Base-by-base conservation (phyloP, 2,797 vertebrate genomes). In the Eulemur rubriventer region DNA sequence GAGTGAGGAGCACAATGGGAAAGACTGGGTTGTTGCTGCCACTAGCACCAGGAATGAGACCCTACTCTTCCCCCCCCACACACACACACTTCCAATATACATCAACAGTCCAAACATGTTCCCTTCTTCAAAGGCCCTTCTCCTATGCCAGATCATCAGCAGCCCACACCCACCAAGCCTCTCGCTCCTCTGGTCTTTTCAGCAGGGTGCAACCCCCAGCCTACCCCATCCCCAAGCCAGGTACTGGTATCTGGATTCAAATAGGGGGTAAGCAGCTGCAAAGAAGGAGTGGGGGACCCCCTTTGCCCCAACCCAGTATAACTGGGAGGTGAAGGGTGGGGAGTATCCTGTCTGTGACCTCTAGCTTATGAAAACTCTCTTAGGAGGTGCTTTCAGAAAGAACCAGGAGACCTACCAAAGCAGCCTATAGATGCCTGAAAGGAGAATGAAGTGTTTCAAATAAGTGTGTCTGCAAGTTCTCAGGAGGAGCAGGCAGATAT, bases 291-390 rank as follows among this genome's bases (percentile, higher is more conserved):
- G 33, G 38, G 13, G 59, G 24, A 79, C 2, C 10, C 13, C 35
- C 12, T 84, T 70, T 92, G n/a, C 55, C 2, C 14, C 38, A 48
- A 78, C 30, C 35, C 57, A 38, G 28, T 4, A 72, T 18, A 72
- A 57, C 35, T 75, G 52, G 10, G 24, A 14, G 17, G 28, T 50
- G 33, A 89, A n/a, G 17, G 7, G 6, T 46, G 8, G 48, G 17
- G 43, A 46, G 1, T 57, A n/a, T 59, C 79, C 63, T 92, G 38
- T 65, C 46, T 70, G 10, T 89, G 94, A 88, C n/a, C n/a, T 93
- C 33, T 50, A 57, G 46, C 20, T 70, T 91, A 69, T 57, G 46
- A 89, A 94, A 97, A 94, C 20, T 67, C 33, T 83, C 59, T 94
- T 79, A 69, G 33, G 52, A 85, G 48, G 18, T 89, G 22, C 50